Evolutionary conservation across 2,797 vertebrate genomes (phyloP).

Genomic region (Morus bassanus): DNA sequence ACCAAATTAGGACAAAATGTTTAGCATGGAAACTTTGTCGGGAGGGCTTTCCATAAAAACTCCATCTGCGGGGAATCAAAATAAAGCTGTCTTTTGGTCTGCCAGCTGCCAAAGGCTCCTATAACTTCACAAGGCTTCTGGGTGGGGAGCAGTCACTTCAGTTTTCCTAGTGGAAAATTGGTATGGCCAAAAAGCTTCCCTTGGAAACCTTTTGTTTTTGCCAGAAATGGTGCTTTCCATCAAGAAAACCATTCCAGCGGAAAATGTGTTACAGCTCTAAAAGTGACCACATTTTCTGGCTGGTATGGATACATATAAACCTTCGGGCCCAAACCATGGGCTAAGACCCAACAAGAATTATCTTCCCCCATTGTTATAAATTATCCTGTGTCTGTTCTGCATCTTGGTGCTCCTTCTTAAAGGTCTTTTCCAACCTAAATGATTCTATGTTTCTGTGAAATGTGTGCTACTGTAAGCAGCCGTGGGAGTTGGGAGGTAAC

Average conservation of each 20-base stretch:
- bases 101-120: background rate
- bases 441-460: background rate
- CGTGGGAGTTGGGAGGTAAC: background rate
- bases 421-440: background rate
- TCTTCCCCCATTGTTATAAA: background rate
- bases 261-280: background rate
- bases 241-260: background rate
- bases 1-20: background rate
- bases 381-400: background rate
- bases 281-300: background rate
- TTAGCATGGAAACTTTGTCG: background rate
- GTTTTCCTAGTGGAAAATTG: constrained; percentile 37
- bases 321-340: background rate
- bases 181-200: background rate
- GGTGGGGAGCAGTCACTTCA: background rate
- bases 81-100: background rate
- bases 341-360: background rate
- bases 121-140: background rate
- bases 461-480: background rate
- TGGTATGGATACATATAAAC: background rate
- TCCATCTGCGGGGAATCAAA: background rate
- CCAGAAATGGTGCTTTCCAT: background rate
- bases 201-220: constrained; percentile 13
- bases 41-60: constrained; percentile 3
- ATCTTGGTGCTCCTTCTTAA: background rate